Evolutionary conservation across 2,113 vertebrate species (phyloP).

Genomic region (Urocynchramus pylzowi): DNA sequence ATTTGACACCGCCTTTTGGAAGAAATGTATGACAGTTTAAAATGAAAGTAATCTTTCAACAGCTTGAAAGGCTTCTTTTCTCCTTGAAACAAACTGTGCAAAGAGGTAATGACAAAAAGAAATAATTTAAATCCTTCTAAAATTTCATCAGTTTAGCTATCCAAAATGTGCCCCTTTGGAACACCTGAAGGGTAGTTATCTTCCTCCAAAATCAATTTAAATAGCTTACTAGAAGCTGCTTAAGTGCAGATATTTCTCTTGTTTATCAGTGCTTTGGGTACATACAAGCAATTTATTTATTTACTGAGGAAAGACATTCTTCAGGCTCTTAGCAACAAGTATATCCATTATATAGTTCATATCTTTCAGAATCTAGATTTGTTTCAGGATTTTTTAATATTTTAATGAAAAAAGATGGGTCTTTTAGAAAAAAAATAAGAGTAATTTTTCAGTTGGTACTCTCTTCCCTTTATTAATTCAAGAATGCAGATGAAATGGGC

Average conservation of each 20-base stretch:
- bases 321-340: not conserved
- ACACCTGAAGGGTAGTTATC: not conserved
- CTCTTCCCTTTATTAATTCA: not conserved
- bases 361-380: not conserved
- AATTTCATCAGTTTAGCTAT: not conserved
- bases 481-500: not conserved
- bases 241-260: not conserved
- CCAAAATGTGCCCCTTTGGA: not conserved
- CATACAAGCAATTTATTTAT: not conserved
- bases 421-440: not conserved
- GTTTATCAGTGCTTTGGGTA: not conserved
- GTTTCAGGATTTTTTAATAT: not conserved
- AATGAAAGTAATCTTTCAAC: conserved; percentile 54
- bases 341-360: not conserved
- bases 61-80: not conserved
- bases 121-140: conserved; percentile 30
- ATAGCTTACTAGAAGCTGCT: not conserved
- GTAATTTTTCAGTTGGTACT: not conserved
- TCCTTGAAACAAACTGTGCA: not conserved
- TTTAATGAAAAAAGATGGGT: not conserved
- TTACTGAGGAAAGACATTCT: not conserved
- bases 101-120: not conserved
- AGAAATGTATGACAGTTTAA: not conserved
- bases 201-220: not conserved
- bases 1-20: not conserved